Evolutionary conservation across 2,888 invertebrate species (phyloP).

Genomic region (Apomyelois bistriatella): DNA sequence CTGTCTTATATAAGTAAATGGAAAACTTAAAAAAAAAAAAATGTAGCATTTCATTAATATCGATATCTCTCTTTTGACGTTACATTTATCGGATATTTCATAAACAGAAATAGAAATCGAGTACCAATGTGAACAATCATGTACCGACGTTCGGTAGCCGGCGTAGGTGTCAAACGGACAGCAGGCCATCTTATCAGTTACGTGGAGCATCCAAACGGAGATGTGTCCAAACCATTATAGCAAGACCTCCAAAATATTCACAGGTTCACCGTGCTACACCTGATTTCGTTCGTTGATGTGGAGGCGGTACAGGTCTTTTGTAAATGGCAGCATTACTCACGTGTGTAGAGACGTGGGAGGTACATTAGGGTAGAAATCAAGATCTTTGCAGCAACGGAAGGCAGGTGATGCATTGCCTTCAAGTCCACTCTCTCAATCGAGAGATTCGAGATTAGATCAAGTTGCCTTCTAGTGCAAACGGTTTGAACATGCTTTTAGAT

Average conservation of each 20-base stretch:
- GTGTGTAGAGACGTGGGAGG: conserved; percentile 62
- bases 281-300: conserved; percentile 25
- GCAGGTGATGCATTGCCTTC: conserved; percentile 71
- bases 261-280: conserved; percentile 21
- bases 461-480: conserved; percentile 60
- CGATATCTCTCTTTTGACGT: neutral
- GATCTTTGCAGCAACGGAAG: conserved; percentile 73
- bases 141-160: conserved; percentile 51
- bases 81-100: conserved; percentile 11
- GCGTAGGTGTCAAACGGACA: conserved; percentile 64
- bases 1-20: too few species aligned
- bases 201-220: conserved; percentile 49
- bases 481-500: conserved; percentile 45
- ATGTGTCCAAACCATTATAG: conserved; percentile 38
- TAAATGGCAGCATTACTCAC: conserved; percentile 52
- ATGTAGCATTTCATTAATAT: neutral
- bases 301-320: conserved; percentile 37
- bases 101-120: conserved; percentile 22
- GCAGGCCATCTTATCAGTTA: conserved; percentile 53
- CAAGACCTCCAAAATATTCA: conserved; percentile 32
- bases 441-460: conserved; percentile 64
- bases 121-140: conserved; percentile 29
- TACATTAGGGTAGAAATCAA: conserved; percentile 71
- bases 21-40: neutral
- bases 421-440: conserved; percentile 62